phyloP scores from a whole-genome alignment of 2,888 invertebrate species.

The Campaea margaritaria region DNA sequence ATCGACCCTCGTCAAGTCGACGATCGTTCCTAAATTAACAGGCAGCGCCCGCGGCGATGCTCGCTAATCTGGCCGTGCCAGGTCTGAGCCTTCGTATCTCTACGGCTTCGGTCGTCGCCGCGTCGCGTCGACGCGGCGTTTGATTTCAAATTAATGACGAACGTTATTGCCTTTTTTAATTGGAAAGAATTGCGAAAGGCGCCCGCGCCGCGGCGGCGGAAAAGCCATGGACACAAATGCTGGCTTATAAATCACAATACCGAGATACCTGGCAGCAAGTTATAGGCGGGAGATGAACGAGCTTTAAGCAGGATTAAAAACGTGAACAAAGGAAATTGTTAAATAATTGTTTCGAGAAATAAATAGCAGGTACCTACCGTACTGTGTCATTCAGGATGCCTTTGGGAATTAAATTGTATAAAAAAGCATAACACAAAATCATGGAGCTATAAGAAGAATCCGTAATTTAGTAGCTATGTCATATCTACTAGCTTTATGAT shows the following conservation, averaged over 20 bases:
- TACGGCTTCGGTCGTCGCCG: not conserved
- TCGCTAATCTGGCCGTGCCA: constrained; percentile 3
- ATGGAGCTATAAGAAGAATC: too few relatives aligned
- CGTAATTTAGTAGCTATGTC: too few relatives aligned
- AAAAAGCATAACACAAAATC: too few relatives aligned
- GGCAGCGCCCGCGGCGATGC: constrained; percentile 14
- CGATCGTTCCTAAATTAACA: not conserved
- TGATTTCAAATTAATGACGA: constrained; percentile 16
- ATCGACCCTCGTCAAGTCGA: constrained; percentile 13
- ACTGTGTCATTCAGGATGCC: too few relatives aligned
- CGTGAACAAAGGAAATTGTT: too few relatives aligned
- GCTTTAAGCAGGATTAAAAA: too few relatives aligned
- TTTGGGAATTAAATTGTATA: too few relatives aligned
- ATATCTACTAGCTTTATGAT: too few relatives aligned
- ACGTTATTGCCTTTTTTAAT: constrained; percentile 22
- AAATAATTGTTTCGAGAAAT: too few relatives aligned
- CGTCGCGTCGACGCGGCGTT: constrained; percentile 2
- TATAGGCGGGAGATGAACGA: too few relatives aligned
- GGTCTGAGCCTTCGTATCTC: not conserved
- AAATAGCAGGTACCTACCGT: too few relatives aligned
- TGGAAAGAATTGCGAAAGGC: constrained; percentile 13
- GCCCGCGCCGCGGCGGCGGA: constrained; percentile 1
- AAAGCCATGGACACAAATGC: not conserved
- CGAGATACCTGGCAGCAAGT: too few relatives aligned
- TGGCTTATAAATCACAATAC: not conserved